These are phyloP conservation scores for Saimiri boliviensis DNA, from an alignment of 2,113 vertebrate species.

Conservation along the genomic window DNA sequence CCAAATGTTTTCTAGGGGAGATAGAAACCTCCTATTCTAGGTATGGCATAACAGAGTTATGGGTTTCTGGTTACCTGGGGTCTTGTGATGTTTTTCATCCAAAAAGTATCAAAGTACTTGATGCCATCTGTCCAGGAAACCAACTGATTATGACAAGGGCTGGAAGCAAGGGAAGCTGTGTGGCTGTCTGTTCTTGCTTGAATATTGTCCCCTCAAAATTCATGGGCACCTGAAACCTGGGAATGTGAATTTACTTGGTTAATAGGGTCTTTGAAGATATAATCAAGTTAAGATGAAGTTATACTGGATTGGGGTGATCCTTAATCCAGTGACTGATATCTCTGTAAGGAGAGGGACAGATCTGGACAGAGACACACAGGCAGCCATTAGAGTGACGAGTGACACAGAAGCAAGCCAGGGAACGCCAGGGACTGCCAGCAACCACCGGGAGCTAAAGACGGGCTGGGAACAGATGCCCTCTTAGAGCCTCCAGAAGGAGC, in stretches of 20 bases:
- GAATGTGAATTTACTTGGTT: neutral
- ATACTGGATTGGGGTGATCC: neutral
- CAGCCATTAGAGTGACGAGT: too few species aligned
- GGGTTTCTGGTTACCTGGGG: neutral
- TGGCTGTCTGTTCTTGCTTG: neutral
- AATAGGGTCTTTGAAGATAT: neutral
- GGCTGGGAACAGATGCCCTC: neutral
- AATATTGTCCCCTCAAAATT: too few species aligned
- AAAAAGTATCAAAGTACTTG: neutral
- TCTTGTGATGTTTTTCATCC: neutral
- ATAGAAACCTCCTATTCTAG: neutral
- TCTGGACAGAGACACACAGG: neutral
- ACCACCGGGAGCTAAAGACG: neutral
- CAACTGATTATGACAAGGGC: neutral
- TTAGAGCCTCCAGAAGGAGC: neutral
- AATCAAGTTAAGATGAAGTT: neutral
- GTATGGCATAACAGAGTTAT: neutral
- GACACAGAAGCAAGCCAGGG: neutral
- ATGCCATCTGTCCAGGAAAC: neutral
- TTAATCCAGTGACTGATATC: neutral
- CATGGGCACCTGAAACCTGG: neutral
- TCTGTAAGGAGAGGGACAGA: neutral
- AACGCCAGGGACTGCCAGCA: neutral
- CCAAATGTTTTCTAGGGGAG: neutral
- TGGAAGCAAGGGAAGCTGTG: neutral